Base-by-base conservation (phyloP, 2,797 vertebrate genomes). In the Coregonus ussuriensis region DNA sequence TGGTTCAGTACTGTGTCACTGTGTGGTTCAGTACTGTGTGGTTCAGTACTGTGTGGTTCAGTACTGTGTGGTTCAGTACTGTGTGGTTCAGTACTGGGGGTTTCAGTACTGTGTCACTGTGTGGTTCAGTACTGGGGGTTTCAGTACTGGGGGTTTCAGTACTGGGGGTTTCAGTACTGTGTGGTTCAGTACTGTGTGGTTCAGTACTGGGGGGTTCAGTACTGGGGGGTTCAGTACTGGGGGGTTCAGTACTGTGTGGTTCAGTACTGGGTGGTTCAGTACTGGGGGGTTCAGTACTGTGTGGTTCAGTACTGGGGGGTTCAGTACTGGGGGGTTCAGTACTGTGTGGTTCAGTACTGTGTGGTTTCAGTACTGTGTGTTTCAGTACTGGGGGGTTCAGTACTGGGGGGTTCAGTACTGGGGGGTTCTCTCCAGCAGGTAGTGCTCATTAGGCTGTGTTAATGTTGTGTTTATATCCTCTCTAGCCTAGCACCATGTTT, bases 321-420 rank as follows among this genome's bases (percentile, higher is more conserved):
- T 25, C 25, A 25, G 25, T 25, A 25, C 25, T 25, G 25, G 25
- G 25, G 25, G 25, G 25, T 25, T 25, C 25, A 25, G 25, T 25
- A 25, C 25, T 25, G 25, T 0, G 25, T 0, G 25, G 25, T 62
- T 52, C 54, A 13, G 37, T 4, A 5, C 3, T 41, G 35, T 59
- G 70, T 51, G 25, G 25, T 25, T 25, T 25, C 25, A 25, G 25
- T 25, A 25, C 25, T 25, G 25, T 0, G 25, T 0, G 25, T 0
- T 25, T 25, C 25, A 25, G 25, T 47, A 21, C 25, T 73, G 29
- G 18, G 65, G 2, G 7, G 35, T 52, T 75, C 9, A 47, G 25
- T 75, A 37, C 72, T 72, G 76, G 73, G 56, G 5, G 47, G 31
- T 16, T 18, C 54, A n/a, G 15, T 6, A 56, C 54, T 25, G 25